phyloP scores from a whole-genome alignment of 2,113 vertebrate species.

The Mesocricetus auratus region DNA sequence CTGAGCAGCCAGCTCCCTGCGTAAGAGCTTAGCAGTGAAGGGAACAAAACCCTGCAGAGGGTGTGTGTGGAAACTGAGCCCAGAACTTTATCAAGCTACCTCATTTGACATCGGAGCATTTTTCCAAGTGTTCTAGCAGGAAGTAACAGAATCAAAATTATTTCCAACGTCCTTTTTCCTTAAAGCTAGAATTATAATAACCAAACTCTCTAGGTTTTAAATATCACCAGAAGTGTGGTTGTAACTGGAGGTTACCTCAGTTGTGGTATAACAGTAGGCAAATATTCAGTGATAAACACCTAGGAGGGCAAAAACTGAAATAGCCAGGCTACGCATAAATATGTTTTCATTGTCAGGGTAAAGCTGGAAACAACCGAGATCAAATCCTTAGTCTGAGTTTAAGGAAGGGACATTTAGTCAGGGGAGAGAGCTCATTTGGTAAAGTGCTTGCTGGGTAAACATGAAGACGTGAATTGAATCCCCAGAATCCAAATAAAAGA shows the following conservation, averaged over 20 bases:
- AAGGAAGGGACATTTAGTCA: neutral
- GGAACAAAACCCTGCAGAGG: constrained; percentile 58
- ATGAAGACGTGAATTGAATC: neutral
- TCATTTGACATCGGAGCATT: constrained; percentile 56
- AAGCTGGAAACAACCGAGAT: neutral
- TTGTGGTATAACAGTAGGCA: neutral
- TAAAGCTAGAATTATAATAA: constrained; percentile 8
- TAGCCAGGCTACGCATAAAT: neutral
- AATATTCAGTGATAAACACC: neutral
- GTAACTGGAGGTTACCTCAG: neutral
- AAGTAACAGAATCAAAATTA: constrained; percentile 54
- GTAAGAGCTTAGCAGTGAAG: constrained; percentile 51
- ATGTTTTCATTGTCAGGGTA: neutral
- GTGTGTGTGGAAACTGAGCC: constrained; percentile 12
- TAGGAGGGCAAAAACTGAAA: neutral
- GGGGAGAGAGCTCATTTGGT: neutral
- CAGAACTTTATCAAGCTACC: neutral
- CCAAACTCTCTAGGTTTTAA: constrained; percentile 5
- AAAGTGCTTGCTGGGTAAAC: neutral
- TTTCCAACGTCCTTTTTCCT: neutral
- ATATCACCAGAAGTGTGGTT: neutral
- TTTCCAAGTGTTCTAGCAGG: constrained; percentile 42
- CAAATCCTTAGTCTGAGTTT: neutral
- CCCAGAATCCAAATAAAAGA: neutral
- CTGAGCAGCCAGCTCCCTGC: constrained; percentile 16